Base-by-base conservation (phyloP, 2,888 invertebrate species). In the Cylindroiulus punctatus region DNA sequence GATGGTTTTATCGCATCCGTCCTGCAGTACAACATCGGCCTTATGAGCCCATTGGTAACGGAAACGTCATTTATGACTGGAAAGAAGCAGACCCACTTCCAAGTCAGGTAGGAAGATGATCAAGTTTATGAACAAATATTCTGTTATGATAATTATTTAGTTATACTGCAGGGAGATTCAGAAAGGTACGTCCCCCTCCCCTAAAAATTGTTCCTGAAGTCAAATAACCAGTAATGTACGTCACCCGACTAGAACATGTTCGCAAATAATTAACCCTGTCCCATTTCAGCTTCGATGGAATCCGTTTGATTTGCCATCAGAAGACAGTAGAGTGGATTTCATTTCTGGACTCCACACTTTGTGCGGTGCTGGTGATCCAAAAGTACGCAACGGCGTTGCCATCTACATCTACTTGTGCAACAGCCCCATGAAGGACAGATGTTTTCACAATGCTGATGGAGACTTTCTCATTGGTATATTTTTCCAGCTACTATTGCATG, bases 391-490 rank as follows among this genome's bases (percentile, higher is more conserved):
- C 90, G 99, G 99, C 0, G 91, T 97, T 86, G 96, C 96, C 7
- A 94, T 99, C 86, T 97, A 99, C 90, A 92, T 98, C 85, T 99
- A 95, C 91, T 91, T 95, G 0, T 98, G 97, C 91, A 98, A 98
- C 90, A 90, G 91, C 0, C 94, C 96, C 0, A 99, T 99, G 99
- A 92, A 92, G 14, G 93, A 96, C 89, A 93, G 93, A 87, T 95
- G 96, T 22, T 94, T 99, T 89, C 98, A 97, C 90, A 97, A 95
- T 91, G 94, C 98, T 87, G 99, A 99, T 92, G 99, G 99, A 30
- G 98, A 99, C 91, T 94, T 98, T 88, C 93, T 99, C 76, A 96
- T 99, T 89, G 98, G 97, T 96, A 92, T 89, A 90, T 88, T 47
- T 32, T 52, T 84, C n/a, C n/a, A 12, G 8, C 44, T 84, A 26